These are phyloP conservation scores for Picathartes gymnocephalus DNA, from an alignment of 2,113 vertebrate species.

Conservation along the genomic window DNA sequence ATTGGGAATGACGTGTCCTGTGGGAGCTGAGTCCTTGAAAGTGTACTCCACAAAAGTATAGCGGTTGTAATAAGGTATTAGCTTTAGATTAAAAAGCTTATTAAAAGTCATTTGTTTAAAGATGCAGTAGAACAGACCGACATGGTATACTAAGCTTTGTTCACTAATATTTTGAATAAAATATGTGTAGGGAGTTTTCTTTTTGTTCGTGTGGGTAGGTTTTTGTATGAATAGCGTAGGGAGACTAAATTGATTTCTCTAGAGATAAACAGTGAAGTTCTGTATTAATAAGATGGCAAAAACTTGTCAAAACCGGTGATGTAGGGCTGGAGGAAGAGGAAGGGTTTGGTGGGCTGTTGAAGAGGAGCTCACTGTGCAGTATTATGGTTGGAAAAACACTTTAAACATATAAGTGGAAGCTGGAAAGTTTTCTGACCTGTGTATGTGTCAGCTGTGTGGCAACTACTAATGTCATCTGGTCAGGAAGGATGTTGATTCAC, in stretches of 20 bases:
- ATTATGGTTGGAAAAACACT: neutral
- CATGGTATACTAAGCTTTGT: neutral
- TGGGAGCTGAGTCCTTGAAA: neutral
- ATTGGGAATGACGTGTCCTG: fast-evolving
- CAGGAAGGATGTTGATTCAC: neutral
- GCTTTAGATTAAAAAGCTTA: neutral
- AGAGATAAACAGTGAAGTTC: neutral
- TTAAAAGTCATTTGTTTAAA: neutral
- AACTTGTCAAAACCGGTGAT: neutral
- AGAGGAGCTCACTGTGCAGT: neutral
- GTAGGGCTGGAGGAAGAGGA: neutral
- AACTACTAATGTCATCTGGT: neutral
- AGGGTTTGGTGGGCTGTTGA: neutral
- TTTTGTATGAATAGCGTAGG: neutral
- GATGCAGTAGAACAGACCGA: neutral
- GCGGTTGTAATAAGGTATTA: neutral
- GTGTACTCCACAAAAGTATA: neutral
- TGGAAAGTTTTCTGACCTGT: neutral
- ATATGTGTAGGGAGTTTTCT: neutral
- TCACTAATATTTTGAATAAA: neutral
- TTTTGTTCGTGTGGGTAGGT: neutral
- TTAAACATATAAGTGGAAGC: neutral
- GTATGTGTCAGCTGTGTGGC: neutral
- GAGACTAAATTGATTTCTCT: neutral
- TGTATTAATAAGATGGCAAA: neutral